phyloP scores from a whole-genome alignment of 2,888 invertebrate genomes.

The Drosophila helvetica region DNA sequence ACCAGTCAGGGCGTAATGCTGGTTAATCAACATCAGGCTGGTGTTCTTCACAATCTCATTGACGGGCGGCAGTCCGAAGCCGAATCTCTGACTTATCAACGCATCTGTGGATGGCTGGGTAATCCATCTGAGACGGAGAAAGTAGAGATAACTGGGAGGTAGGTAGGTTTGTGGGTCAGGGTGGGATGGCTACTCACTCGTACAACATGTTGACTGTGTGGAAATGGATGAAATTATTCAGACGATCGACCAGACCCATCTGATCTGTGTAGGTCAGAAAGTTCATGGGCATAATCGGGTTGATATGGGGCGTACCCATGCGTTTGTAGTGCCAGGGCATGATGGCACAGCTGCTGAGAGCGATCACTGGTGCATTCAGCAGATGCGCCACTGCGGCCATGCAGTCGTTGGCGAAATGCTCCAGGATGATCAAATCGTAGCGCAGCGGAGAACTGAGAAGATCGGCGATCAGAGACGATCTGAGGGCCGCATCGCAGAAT shows the following conservation, averaged over 20 bases:
- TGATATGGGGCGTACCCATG: conserved; percentile 85
- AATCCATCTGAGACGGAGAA: conserved; percentile 51
- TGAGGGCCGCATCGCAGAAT: conserved; percentile 69
- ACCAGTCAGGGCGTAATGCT: conserved; percentile 85
- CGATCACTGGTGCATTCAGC: conserved; percentile 86
- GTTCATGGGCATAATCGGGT: conserved; percentile 85
- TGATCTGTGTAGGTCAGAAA: conserved; percentile 84
- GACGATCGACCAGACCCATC: conserved; percentile 82
- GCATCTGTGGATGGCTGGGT: conserved; percentile 82
- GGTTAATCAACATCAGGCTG: conserved; percentile 84
- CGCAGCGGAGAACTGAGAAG: conserved; percentile 73
- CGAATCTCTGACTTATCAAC: conserved; percentile 83
- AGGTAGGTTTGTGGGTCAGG: neutral
- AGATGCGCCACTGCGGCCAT: conserved; percentile 87
- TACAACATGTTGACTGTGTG: conserved; percentile 66
- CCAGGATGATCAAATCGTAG: conserved; percentile 88
- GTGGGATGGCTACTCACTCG: conserved; percentile 51
- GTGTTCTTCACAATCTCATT: conserved; percentile 82
- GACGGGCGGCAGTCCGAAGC: conserved; percentile 83
- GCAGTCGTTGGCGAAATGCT: conserved; percentile 89
- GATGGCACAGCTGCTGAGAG: conserved; percentile 85
- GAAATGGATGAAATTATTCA: conserved; percentile 83
- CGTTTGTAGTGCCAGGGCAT: conserved; percentile 86
- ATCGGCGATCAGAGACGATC: conserved; percentile 68
- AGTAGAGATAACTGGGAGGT: neutral